phyloP scores from a whole-genome alignment of 2,888 invertebrate genomes.

The Meandrusa payeni region DNA sequence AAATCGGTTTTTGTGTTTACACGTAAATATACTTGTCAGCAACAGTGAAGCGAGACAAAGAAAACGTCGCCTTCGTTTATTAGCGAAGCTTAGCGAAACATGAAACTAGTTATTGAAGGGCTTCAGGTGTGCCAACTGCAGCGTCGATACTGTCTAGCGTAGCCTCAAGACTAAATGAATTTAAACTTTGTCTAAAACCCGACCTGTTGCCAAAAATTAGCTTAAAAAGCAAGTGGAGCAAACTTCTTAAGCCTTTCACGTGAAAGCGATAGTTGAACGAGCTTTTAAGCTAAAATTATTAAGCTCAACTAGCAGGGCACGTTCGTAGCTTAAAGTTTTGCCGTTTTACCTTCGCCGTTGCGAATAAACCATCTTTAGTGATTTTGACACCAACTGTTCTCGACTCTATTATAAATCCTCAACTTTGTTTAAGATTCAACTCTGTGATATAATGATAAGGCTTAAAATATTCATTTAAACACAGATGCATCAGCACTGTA shows the following conservation, averaged over 20 bases:
- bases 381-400: slow-evolving; percentile 15
- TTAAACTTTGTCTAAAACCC: slow-evolving; percentile 37
- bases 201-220: slow-evolving; percentile 61
- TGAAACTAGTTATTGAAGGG: slow-evolving; percentile 11
- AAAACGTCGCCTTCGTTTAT: slow-evolving; percentile 14
- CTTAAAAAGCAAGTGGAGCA: slow-evolving; percentile 55
- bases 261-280: slow-evolving; percentile 62
- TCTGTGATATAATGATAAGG: too few relatives aligned
- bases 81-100: slow-evolving; percentile 12
- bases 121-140: slow-evolving; percentile 3
- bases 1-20: too few relatives aligned
- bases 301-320: slow-evolving; percentile 61
- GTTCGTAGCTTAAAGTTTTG: slow-evolving; percentile 55
- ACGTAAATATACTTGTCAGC: too few relatives aligned
- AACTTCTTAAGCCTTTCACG: slow-evolving; percentile 63
- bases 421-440: not conserved
- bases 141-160: slow-evolving; percentile 1
- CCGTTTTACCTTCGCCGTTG: slow-evolving; percentile 39
- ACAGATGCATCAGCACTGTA: too few relatives aligned
- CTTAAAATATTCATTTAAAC: too few relatives aligned
- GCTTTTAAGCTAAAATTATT: slow-evolving; percentile 78
- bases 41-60: slow-evolving; percentile 10
- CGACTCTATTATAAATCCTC: slow-evolving; percentile 2
- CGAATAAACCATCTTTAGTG: slow-evolving; percentile 23
- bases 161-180: slow-evolving; percentile 33